Evolutionary conservation across 2,797 vertebrate species (phyloP), one percentile per base, ranked within the genome.

Genomic region (Synanceia verrucosa): DNA sequence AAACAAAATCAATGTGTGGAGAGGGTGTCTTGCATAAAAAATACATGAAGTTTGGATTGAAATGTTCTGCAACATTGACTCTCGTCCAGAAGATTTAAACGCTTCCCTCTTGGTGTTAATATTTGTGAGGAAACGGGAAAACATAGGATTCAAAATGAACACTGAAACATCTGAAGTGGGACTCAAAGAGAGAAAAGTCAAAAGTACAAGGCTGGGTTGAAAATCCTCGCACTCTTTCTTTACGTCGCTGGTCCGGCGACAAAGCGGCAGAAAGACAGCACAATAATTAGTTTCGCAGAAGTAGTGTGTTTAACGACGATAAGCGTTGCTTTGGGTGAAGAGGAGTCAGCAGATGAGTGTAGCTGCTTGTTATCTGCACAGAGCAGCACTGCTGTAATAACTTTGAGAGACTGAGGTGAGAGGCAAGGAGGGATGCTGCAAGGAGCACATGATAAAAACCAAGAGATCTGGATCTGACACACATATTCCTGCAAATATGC

Each of bases 281-380:
- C 70, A 73, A 81, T 92, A 91, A 92, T 90, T 84, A 85, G 86
- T 88, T 91, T 85, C 82, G 79, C 69, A 73, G 79, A 73, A 83
- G 86, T 57, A 6, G 86, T 57, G 85, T 91, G 91, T 88, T 90
- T 85, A 78, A 85, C 81, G 24, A 76, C 9, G 90, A 93, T 93
- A 92, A 92, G 91, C 65, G 19, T 63, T 68, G 86, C 88, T 88
- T 81, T 85, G 81, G 83, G 80, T 86, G 84, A 77, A 77, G 86
- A 82, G 74, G 76, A 86, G 86, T 84, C 87, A 67, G 87, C 76
- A 77, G 76, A 88, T 56, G 85, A 87, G 82, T 68, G 81, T 41
- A 77, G 87, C 76, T 68, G 71, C 79, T 82, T 62, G 83, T 91
- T 92, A 92, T 92, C 91, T 87, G 69, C 14, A 29, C 62, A 28